Conservation (phyloP, 2,113 vertebrate species). For the Sula dactylatra region DNA sequence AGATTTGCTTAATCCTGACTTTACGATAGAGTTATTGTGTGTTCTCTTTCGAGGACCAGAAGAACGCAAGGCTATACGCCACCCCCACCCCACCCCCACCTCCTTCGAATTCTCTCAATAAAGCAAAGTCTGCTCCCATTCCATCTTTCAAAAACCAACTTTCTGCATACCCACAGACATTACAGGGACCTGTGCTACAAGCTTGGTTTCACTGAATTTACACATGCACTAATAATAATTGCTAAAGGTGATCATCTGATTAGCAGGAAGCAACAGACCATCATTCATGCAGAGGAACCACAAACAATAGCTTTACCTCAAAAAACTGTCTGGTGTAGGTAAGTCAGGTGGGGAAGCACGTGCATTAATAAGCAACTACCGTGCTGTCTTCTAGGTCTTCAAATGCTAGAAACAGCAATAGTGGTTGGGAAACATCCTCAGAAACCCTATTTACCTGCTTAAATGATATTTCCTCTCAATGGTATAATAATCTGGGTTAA, state of each 20-base stretch:
- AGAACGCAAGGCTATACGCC: background rate
- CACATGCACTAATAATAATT: background rate
- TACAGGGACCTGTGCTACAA: background rate
- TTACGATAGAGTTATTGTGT: background rate
- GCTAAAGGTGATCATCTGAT: background rate
- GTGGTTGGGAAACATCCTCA: background rate
- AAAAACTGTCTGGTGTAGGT: background rate
- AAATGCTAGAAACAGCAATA: background rate
- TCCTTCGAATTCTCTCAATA: background rate
- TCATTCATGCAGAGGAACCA: background rate
- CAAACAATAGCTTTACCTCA: background rate
- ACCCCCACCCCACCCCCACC: accelerated
- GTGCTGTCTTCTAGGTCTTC: background rate
- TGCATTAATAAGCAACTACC: background rate
- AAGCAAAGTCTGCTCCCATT: background rate
- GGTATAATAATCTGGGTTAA: background rate
- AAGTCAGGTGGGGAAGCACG: background rate
- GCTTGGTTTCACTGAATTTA: background rate
- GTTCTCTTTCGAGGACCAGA: background rate
- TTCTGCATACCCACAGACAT: background rate
- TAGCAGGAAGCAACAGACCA: background rate
- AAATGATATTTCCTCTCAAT: background rate
- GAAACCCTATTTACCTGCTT: background rate
- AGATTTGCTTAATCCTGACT: background rate
- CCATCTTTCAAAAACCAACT: background rate